Conservation (phyloP, 2,888 invertebrate species). For the Lithodes maja region DNA sequence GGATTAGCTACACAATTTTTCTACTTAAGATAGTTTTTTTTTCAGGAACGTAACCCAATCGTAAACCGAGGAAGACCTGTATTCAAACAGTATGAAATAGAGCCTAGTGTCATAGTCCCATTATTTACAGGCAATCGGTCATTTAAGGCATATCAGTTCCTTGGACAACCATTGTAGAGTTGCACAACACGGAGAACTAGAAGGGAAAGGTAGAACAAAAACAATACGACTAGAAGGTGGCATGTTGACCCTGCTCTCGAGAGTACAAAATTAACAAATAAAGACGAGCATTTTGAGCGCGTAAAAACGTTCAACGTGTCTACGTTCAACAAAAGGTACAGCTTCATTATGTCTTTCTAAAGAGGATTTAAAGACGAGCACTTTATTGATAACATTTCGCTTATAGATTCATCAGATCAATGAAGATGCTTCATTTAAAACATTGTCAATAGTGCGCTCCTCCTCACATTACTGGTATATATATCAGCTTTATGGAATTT, state of each 20-base stretch:
- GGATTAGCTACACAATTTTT: too few species aligned
- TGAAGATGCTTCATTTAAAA: too few species aligned
- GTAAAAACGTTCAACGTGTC: neutral
- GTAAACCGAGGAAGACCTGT: too few species aligned
- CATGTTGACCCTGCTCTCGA: neutral
- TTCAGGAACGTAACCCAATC: too few species aligned
- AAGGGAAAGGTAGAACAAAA: neutral
- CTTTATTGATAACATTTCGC: too few species aligned
- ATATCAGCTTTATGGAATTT: too few species aligned
- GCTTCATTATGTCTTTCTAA: neutral
- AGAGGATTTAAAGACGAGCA: too few species aligned
- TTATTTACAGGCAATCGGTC: neutral
- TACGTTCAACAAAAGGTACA: neutral
- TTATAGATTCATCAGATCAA: too few species aligned
- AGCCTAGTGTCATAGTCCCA: neutral
- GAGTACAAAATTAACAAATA: neutral
- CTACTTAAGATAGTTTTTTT: too few species aligned
- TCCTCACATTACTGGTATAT: too few species aligned
- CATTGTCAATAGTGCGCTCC: too few species aligned
- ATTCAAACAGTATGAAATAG: neutral
- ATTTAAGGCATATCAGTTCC: neutral
- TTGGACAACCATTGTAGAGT: neutral
- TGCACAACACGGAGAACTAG: neutral
- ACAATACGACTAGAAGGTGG: neutral
- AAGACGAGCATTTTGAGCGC: neutral